Percentiles rank a stretch among this genome's conserved stretches.
These are phyloP conservation scores for Euplagia quadripunctaria DNA, from an alignment of 2,888 invertebrate genomes.

Conservation along the genomic window DNA sequence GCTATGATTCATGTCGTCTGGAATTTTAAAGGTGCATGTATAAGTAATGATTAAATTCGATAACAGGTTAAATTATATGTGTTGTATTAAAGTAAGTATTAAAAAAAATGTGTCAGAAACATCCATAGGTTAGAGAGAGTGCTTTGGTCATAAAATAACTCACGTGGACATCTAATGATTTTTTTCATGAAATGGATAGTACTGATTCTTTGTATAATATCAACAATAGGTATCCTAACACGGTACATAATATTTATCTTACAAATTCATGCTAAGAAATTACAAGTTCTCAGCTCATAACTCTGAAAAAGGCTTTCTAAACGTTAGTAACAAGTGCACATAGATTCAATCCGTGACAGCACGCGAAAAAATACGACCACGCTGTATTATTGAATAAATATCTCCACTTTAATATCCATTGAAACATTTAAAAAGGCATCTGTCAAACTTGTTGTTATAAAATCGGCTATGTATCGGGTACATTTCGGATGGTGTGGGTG, in stretches of 20 bases:
- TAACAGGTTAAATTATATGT: slow-evolving; percentile 1
- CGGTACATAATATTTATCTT: background rate
- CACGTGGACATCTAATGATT: no score
- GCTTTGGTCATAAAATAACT: no score
- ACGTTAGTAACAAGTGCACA: slow-evolving; percentile 44
- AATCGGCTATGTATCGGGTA: slow-evolving; percentile 32
- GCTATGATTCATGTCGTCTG: slow-evolving; percentile 57
- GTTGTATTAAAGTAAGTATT: background rate
- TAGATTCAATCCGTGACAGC: slow-evolving; percentile 33
- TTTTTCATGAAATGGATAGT: no score
- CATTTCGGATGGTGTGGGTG: slow-evolving; percentile 26
- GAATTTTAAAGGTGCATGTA: slow-evolving; percentile 23
- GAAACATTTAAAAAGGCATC: slow-evolving; percentile 15
- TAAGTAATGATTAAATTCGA: slow-evolving; percentile 10
- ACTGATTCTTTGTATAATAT: no score
- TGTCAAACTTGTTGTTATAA: slow-evolving; percentile 16
- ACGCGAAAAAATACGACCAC: slow-evolving; percentile 38
- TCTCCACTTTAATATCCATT: slow-evolving; percentile 31
- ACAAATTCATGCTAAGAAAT: slow-evolving; percentile 7
- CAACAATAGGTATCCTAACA: no score
- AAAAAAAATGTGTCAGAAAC: background rate
- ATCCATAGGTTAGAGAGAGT: background rate
- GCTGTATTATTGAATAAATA: slow-evolving; percentile 18
- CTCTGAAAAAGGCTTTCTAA: slow-evolving; percentile 26
- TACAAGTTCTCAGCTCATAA: slow-evolving; percentile 14